Percentiles rank a stretch among this genome's conserved stretches.
phyloP scores from a whole-genome alignment of 2,113 vertebrate genomes.

The Okapia johnstoni region DNA sequence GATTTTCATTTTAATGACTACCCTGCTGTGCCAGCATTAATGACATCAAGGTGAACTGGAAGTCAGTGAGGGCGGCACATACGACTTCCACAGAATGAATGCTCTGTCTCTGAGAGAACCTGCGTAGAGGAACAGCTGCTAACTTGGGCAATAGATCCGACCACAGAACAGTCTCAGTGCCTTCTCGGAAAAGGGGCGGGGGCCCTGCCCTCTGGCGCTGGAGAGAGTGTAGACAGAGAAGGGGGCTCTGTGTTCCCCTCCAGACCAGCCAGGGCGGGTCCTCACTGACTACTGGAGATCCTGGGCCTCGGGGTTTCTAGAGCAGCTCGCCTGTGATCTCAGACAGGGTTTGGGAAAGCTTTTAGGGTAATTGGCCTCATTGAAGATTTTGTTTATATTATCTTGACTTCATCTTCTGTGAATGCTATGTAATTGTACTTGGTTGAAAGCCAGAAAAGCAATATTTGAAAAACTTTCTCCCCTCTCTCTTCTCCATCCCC shows the following conservation, averaged over 20 bases:
- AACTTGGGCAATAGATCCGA: background rate
- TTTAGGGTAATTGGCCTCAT: constrained; percentile 26
- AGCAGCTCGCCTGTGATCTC: background rate
- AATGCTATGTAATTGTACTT: constrained; percentile 60
- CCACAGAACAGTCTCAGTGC: background rate
- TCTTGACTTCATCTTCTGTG: constrained; percentile 48
- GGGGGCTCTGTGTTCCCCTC: background rate
- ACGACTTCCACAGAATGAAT: background rate
- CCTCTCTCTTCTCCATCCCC: background rate
- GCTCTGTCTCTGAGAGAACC: background rate
- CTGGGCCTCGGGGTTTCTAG: background rate
- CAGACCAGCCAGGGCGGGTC: rapidly evolving
- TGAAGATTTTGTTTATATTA: constrained; percentile 38
- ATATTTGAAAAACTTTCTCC: constrained; percentile 2
- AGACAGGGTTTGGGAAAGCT: background rate
- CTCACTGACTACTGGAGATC: background rate
- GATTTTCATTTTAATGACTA: background rate
- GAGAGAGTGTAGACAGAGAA: background rate
- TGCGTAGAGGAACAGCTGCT: background rate
- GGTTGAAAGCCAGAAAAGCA: constrained; percentile 37
- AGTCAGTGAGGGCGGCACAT: background rate
- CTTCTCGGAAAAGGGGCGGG: background rate
- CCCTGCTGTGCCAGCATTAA: background rate
- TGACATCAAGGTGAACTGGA: background rate
- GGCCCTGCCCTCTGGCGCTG: background rate